Base-by-base conservation (phyloP, 1,140 invertebrate species). In the Leptopilina boulardi region DNA sequence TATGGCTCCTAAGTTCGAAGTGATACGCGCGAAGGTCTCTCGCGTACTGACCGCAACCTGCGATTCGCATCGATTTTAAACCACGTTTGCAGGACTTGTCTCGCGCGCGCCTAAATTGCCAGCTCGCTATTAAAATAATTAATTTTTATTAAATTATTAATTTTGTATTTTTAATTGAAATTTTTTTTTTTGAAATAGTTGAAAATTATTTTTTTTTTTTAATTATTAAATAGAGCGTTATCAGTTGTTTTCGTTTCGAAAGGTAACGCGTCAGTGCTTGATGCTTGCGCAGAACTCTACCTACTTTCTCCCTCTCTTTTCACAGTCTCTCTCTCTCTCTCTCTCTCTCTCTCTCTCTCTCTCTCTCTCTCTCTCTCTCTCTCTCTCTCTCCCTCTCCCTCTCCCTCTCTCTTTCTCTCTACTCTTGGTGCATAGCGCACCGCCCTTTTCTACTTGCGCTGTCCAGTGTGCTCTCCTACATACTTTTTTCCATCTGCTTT, bases 231-330 rank as follows among this genome's bases (percentile, higher is more conserved):
- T 34, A 34, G 30, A 6, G 30, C n/a, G n/a, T n/a, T n/a, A n/a
- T n/a, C n/a, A n/a, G 30, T 34, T 34, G 30, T 42, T 42, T 42
- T 13, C 41, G 13, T 47, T 66, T 66, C 56, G 10, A 21, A 66
- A 6, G 18, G 6, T 3, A 66, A 11, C 21, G 56, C 21, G 56
- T 66, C 10, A 84, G 82, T 71, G 81, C 82, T n/a, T n/a, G n/a
- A n/a, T 84, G 82, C 80, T 81, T 83, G 81, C 82, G 83, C 81
- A 83, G 82, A 83, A 70, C 71, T 42, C 80, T 74, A 72, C 71
- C 71, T 26, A 44, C 44, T 76, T 78, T 77, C 75, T 11, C 77
- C 34, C 74, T 73, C 75, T 71, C 72, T 76, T 34, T 34, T 34
- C 30, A 34, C 30, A 34, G 6, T 3, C 77, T 70, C 78, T 77